A percentile compares a stretch with the other conserved stretches of the same genome.
phyloP scores from a whole-genome alignment of 2,113 vertebrate species.

The Gorsachius goisagi region DNA sequence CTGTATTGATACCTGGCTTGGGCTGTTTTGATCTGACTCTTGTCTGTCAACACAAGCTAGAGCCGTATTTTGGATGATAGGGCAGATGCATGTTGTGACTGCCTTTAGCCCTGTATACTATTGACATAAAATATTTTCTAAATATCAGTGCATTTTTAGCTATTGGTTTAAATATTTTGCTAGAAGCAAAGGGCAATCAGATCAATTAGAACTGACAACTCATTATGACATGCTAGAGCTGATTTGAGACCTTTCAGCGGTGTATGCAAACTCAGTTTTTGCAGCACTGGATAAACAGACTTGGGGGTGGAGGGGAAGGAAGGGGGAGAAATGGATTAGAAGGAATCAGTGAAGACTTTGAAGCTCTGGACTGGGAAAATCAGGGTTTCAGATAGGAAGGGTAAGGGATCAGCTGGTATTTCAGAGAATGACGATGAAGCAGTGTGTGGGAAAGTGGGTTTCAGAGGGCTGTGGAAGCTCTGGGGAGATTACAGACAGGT shows the following conservation, averaged over 20 bases:
- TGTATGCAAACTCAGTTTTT: neutral
- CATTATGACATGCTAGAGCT: neutral
- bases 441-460: neutral
- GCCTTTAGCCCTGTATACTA: neutral
- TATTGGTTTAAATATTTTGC: neutral
- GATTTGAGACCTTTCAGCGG: neutral
- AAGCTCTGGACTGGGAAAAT: neutral
- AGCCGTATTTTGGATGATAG: neutral
- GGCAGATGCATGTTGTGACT: neutral
- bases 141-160: neutral
- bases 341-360: neutral
- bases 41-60: neutral
- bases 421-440: neutral
- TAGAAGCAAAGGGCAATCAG: neutral
- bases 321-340: neutral
- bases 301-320: accelerated
- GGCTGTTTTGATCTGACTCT: neutral
- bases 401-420: neutral
- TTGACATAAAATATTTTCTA: neutral
- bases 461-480: neutral
- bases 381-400: neutral
- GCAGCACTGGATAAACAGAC: neutral
- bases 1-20: neutral
- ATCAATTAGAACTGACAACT: neutral
- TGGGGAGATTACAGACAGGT: neutral